Conservation (phyloP, 1,140 invertebrate species). For the Chymomyza costata region DNA sequence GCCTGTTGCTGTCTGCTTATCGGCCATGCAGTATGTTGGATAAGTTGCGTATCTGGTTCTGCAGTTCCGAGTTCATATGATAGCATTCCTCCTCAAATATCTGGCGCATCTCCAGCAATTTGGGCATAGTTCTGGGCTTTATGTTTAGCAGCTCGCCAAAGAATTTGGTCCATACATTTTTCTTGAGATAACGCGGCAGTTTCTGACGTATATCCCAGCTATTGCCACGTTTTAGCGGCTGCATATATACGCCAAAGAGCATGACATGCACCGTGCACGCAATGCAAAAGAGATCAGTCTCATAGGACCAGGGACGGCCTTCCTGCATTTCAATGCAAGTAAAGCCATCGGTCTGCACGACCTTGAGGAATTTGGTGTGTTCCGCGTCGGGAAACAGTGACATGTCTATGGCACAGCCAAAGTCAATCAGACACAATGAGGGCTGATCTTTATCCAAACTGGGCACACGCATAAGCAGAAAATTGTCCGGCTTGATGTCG, state of each 20-base stretch:
- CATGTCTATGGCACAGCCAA: constrained; percentile 92
- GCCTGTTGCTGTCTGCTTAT: too few relatives aligned
- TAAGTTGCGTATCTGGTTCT: constrained; percentile 40
- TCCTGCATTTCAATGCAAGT: constrained; percentile 91
- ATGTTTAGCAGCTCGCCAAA: constrained; percentile 81
- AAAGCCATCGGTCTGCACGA: constrained; percentile 81
- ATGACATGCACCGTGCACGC: constrained; percentile 89
- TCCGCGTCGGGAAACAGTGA: constrained; percentile 85
- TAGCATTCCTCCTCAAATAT: constrained; percentile 78
- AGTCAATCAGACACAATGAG: constrained; percentile 88
- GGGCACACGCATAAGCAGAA: constrained; percentile 81
- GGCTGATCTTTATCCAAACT: constrained; percentile 63
- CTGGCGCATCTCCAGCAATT: constrained; percentile 79
- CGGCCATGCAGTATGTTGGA: constrained; percentile 39
- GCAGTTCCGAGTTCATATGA: constrained; percentile 69
- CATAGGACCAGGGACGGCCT: constrained; percentile 90
- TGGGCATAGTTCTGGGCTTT: constrained; percentile 79
- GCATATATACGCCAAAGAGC: constrained; percentile 90
- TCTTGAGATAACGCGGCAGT: constrained; percentile 74
- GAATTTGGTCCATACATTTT: constrained; percentile 80
- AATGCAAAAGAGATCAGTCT: constrained; percentile 92
- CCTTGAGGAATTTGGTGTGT: constrained; percentile 84
- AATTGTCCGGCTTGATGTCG: constrained; percentile 97
- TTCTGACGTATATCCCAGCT: constrained; percentile 78
- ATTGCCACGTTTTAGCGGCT: constrained; percentile 63